A percentile compares a stretch with the other conserved stretches of the same genome.
phyloP scores from a whole-genome alignment of 2,113 vertebrate species.

The Stigmatopora argus region DNA sequence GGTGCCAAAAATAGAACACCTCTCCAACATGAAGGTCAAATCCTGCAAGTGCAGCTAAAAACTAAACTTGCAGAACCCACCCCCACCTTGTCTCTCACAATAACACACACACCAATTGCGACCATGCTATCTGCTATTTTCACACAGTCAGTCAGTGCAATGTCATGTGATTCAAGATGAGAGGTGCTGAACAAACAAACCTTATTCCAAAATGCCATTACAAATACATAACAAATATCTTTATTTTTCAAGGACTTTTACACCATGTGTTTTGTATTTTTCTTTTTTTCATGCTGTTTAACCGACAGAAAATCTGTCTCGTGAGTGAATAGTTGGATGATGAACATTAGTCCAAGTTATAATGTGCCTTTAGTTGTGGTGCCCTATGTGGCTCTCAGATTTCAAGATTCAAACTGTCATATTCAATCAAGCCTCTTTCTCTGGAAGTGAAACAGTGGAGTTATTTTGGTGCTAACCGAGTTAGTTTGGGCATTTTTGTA shows the following conservation, averaged over 20 bases:
- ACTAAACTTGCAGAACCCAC: conserved; percentile 19
- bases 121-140: conserved; percentile 11
- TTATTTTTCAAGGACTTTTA: conserved; percentile 15
- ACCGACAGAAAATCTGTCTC: neutral
- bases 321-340: neutral
- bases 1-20: conserved; percentile 94
- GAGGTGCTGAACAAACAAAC: conserved; percentile 13
- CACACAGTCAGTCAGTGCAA: neutral
- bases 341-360: neutral
- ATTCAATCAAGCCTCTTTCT: conserved; percentile 1
- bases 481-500: neutral
- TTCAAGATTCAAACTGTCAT: conserved; percentile 4
- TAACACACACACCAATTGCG: conserved; percentile 19
- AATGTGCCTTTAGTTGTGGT: neutral
- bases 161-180: conserved; percentile 15
- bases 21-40: conserved; percentile 98
- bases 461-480: neutral
- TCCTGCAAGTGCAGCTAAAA: conserved; percentile 98
- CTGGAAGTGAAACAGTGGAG: neutral
- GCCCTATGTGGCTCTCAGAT: neutral
- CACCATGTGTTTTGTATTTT: conserved; percentile 6
- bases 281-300: neutral
- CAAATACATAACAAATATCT: conserved; percentile 18
- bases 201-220: conserved; percentile 3
- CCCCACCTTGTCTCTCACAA: conserved; percentile 9